A percentile compares a stretch with the other conserved stretches of the same genome.
Evolutionary conservation across 2,797 vertebrate genomes (phyloP).

Genomic region (Oreochromis mossambicus): DNA sequence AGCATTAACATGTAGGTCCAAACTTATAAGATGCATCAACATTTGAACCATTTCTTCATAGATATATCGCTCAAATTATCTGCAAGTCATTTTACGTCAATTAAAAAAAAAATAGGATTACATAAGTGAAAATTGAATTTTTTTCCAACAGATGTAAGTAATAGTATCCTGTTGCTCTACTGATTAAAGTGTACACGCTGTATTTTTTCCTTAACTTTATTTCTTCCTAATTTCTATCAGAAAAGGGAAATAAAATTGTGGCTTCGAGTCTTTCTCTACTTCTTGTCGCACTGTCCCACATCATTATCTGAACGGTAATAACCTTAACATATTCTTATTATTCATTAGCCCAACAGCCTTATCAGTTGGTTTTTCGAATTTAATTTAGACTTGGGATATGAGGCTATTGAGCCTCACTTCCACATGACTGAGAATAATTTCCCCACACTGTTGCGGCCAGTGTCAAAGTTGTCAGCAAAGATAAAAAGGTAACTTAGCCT

Average conservation of each 20-base stretch:
- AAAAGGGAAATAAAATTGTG: background rate
- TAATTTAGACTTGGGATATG: background rate
- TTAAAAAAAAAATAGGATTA: too few relatives aligned
- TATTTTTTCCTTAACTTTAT: background rate
- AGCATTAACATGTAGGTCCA: too few relatives aligned
- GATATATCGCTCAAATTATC: too few relatives aligned
- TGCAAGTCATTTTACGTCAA: too few relatives aligned
- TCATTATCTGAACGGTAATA: conserved; percentile 2
- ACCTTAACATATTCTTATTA: background rate
- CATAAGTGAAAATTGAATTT: background rate
- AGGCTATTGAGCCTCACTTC: background rate
- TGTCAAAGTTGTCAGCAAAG: background rate
- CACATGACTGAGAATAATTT: background rate
- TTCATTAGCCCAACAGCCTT: background rate
- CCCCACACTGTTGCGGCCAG: background rate
- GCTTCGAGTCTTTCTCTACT: background rate
- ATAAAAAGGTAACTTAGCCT: background rate
- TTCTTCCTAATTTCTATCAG: background rate
- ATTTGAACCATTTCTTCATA: too few relatives aligned
- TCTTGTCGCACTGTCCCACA: background rate
- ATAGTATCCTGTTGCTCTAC: background rate
- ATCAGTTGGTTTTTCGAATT: conserved; percentile 3
- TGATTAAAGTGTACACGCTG: background rate
- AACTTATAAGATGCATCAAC: too few relatives aligned
- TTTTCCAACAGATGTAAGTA: background rate